These are phyloP conservation scores for Apostichopus parvimensis DNA, from an alignment of 35 echinoderm and acorn worm species.

Conservation along the genomic window DNA sequence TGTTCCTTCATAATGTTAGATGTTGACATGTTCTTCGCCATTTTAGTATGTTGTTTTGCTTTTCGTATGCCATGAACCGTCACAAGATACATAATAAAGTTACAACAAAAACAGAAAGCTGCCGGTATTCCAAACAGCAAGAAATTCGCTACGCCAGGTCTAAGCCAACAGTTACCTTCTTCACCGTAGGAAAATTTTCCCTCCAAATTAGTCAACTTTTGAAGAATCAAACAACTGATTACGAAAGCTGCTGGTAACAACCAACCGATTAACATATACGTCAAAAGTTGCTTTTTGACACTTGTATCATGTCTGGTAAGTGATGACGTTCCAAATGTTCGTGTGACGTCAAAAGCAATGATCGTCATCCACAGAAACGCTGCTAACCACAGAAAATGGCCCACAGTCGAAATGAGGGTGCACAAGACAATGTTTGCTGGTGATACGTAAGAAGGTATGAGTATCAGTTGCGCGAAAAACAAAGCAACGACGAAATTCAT, in stretches of 20 bases:
- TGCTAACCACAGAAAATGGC: slow-evolving; percentile 69
- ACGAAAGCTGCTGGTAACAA: slow-evolving; percentile 2
- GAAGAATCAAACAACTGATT: not conserved
- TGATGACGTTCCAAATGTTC: slow-evolving; percentile 50
- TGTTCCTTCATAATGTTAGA: slow-evolving; percentile 1
- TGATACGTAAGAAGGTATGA: not conserved
- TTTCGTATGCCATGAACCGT: slow-evolving; percentile 9
- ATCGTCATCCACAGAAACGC: slow-evolving; percentile 68
- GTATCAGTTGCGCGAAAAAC: slow-evolving; percentile 51
- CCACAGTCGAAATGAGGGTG: slow-evolving; percentile 32
- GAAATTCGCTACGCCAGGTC: slow-evolving; percentile 33
- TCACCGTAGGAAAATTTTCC: not conserved
- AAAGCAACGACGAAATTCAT: slow-evolving; percentile 69
- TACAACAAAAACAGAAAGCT: not conserved
- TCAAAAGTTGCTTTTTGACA: not conserved
- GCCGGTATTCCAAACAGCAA: slow-evolving; percentile 47
- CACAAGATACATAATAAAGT: slow-evolving; percentile 20
- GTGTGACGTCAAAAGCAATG: slow-evolving; percentile 68
- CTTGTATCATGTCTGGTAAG: not conserved
- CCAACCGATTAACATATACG: slow-evolving; percentile 48
- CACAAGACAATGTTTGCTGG: not conserved
- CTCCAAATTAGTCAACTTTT: not conserved
- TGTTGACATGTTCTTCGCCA: slow-evolving; percentile 32
- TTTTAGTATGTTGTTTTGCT: slow-evolving; percentile 12
- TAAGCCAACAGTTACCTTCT: slow-evolving; percentile 26